Conservation (phyloP, 1,140 invertebrate genomes). For the Leptinotarsa defecta region DNA sequence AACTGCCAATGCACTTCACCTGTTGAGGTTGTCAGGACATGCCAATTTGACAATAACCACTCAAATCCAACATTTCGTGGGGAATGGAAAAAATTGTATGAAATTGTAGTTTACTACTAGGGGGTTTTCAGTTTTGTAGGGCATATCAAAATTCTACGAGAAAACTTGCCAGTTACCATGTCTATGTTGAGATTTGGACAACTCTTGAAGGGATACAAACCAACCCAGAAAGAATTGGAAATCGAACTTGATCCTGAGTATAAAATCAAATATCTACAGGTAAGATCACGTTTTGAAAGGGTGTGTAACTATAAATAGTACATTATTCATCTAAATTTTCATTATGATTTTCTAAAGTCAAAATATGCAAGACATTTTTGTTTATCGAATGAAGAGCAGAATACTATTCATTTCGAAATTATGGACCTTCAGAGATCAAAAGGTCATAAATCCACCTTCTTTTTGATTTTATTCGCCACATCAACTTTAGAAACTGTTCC, state of each 20-base stretch:
- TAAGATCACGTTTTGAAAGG: constrained; percentile 13
- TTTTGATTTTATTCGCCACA: too few species aligned
- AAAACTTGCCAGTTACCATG: constrained; percentile 38
- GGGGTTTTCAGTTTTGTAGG: constrained; percentile 41
- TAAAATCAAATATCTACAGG: constrained; percentile 37
- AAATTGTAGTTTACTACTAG: background rate
- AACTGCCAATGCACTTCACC: background rate
- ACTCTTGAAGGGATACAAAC: constrained; percentile 39
- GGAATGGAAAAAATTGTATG: too few species aligned
- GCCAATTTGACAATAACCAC: background rate
- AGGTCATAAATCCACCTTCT: too few species aligned
- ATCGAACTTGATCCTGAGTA: constrained; percentile 30
- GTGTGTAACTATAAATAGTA: too few species aligned
- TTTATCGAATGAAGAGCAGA: too few species aligned
- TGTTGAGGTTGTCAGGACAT: background rate
- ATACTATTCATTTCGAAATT: too few species aligned
- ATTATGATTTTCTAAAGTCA: too few species aligned
- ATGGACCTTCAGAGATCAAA: too few species aligned
- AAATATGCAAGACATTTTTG: too few species aligned
- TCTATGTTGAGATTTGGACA: constrained; percentile 48
- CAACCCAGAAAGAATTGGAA: constrained; percentile 28
- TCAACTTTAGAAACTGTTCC: too few species aligned
- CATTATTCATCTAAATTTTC: too few species aligned
- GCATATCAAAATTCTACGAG: constrained; percentile 40
- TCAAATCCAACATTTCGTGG: background rate